These are phyloP conservation scores for Drosophila siamana DNA, from an alignment of 2,888 invertebrate genomes.

Conservation along the genomic window DNA sequence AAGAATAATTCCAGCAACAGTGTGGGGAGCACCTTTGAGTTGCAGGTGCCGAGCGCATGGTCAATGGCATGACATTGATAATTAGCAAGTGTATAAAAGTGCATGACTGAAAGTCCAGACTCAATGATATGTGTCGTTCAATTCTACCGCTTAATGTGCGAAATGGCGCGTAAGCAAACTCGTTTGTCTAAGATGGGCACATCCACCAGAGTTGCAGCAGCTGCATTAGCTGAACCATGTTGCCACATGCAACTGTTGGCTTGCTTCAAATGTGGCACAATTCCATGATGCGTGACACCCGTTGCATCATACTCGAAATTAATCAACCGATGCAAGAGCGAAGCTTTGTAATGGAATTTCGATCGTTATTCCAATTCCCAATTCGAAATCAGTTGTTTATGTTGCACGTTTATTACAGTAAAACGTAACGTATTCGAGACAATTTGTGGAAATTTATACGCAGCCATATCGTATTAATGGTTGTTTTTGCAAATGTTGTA, in stretches of 20 bases:
- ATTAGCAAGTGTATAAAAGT: conserved; percentile 50
- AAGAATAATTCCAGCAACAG: not conserved
- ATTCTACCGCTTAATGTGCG: conserved; percentile 25
- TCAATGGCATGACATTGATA: conserved; percentile 5
- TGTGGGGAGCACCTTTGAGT: not conserved
- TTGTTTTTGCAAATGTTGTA: too few relatives aligned
- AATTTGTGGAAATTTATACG: not conserved
- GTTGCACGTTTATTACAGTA: not conserved
- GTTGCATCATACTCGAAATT: conserved; percentile 48
- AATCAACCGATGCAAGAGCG: conserved; percentile 7
- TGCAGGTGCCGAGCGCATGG: conserved; percentile 20
- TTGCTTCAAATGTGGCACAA: conserved; percentile 39
- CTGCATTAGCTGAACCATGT: not conserved
- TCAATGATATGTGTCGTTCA: conserved; percentile 6
- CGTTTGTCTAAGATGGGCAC: conserved; percentile 31
- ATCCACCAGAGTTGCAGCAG: not conserved
- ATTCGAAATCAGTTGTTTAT: not conserved
- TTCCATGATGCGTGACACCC: conserved; percentile 37
- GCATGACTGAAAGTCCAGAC: conserved; percentile 10
- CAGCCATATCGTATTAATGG: too few relatives aligned
- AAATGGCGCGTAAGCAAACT: conserved; percentile 33
- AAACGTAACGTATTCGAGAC: not conserved
- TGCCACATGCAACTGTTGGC: conserved; percentile 6
- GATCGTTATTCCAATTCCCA: not conserved
- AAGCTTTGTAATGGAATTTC: conserved; percentile 1